Base-by-base conservation (phyloP, 2,797 vertebrate genomes). In the Falco naumanni region DNA sequence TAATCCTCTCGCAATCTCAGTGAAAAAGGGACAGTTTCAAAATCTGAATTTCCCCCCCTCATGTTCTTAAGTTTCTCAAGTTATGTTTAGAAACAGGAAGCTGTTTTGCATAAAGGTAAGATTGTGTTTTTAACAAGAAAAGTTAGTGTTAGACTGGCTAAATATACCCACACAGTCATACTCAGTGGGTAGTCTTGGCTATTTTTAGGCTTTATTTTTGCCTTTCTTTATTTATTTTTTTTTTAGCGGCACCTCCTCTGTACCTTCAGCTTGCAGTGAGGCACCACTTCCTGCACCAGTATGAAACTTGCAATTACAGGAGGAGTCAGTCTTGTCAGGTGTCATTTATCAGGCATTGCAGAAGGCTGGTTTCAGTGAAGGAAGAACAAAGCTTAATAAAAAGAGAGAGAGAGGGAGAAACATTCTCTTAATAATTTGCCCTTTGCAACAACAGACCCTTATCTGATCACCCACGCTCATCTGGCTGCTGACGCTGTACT, bases 401-500 rank as follows among this genome's bases (percentile, higher is more conserved):
- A 90, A 95, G 97, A 96, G 96, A 80, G 96, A 80, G 96, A 97
- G 97, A 90, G 97, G 96, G 97, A 92, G 95, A 97, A 97, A 54
- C 93, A 84, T 97, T 98, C 97, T 96, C 97, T 98, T 98, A 98
- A 98, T 97, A 97, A 98, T 98, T 98, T 98, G 98, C 98, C 98
- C 98, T 99, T 99, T 98, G 96, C 96, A 97, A 89, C 94, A 96
- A 48, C 87, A 97, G 97, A 98, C 95, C 96, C 97, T 98, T 98
- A 98, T 98, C 97, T 98, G 97, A 97, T 98, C 98, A 98, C 99
- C 99, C 98, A 98, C 99, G 96, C 97, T 98, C 99, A 98, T 98
- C 98, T 98, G 98, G 98, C 97, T 98, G 98, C 98, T 98, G 97
- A 98, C 98, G 98, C 98, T 98, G 98, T 96, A 90, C 98, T 98